Evolutionary conservation across 1,140 invertebrate genomes (phyloP).

Genomic region (Hypsibius dujardini): DNA sequence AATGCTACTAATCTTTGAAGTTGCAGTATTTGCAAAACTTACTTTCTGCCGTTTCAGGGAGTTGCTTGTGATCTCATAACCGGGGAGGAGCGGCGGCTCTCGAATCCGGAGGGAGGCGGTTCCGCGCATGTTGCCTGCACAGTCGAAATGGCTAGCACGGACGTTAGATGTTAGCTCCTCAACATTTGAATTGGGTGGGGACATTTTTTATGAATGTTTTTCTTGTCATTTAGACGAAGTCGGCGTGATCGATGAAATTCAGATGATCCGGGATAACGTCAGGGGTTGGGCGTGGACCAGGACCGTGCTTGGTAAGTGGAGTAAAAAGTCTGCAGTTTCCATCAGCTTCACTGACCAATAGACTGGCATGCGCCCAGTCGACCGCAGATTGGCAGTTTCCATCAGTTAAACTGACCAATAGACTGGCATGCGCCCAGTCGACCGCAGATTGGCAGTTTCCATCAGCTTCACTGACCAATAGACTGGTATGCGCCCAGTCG

Average conservation of each 20-base stretch:
- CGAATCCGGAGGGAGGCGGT: constrained; percentile 40
- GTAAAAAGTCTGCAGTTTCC: neutral
- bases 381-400: neutral
- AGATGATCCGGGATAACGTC: constrained; percentile 70
- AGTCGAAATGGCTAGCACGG: constrained; percentile 84
- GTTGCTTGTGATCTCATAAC: constrained; percentile 88
- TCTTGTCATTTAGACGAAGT: constrained; percentile 54
- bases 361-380: too few relatives aligned
- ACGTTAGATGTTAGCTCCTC: constrained; percentile 45
- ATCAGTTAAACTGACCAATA: too few relatives aligned
- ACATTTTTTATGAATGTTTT: constrained; percentile 17
- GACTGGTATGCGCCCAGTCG: too few relatives aligned
- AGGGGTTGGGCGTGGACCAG: constrained; percentile 97
- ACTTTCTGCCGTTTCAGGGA: constrained; percentile 42
- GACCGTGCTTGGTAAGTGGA: constrained; percentile 54
- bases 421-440: too few relatives aligned
- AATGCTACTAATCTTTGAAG: constrained; percentile 20
- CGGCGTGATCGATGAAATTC: constrained; percentile 96
- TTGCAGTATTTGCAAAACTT: constrained; percentile 18
- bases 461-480: too few relatives aligned
- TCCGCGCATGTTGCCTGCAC: constrained; percentile 74
- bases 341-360: neutral
- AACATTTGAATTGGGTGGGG: neutral
- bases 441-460: too few relatives aligned
- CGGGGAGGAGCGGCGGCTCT: constrained; percentile 75